Evolutionary conservation across 2,888 invertebrate species (phyloP).

Genomic region (Hirtodrosophila duncani): DNA sequence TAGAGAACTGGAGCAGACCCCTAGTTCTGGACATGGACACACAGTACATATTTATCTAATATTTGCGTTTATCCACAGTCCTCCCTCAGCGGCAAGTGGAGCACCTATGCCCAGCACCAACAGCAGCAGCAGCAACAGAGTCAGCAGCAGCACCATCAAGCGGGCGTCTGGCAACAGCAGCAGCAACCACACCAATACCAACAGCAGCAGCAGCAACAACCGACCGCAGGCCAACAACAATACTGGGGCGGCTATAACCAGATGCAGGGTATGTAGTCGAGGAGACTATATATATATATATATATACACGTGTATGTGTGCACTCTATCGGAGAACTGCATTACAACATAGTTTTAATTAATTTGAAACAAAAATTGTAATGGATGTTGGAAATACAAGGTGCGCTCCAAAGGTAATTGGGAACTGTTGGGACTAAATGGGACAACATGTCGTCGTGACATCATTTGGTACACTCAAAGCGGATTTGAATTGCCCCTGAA

Average conservation of each 20-base stretch:
- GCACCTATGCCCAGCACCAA: constrained; percentile 62
- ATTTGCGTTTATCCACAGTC: constrained; percentile 20
- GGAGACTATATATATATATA: constrained; percentile 7
- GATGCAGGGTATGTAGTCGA: constrained; percentile 74
- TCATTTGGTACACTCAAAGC: too few species aligned
- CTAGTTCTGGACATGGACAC: neutral
- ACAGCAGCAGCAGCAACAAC: constrained; percentile 50
- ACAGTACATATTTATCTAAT: neutral
- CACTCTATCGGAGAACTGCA: neutral
- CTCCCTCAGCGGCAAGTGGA: constrained; percentile 64
- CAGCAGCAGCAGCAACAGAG: constrained; percentile 55
- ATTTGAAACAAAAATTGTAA: too few species aligned
- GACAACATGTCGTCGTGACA: too few species aligned
- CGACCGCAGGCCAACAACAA: constrained; percentile 60
- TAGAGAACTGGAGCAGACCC: too few species aligned
- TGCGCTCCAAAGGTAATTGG: too few species aligned
- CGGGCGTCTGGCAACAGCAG: constrained; percentile 58
- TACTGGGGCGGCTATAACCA: constrained; percentile 76
- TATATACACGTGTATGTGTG: neutral
- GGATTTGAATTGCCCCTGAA: too few species aligned
- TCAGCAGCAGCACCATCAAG: constrained; percentile 49
- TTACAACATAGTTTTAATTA: too few species aligned
- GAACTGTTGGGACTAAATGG: too few species aligned
- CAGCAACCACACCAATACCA: constrained; percentile 45
- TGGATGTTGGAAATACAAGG: too few species aligned